Percentiles rank a stretch among this genome's conserved stretches.
These are phyloP conservation scores for Plutella xylostella DNA, from an alignment of 2,888 invertebrate species.

Conservation along the genomic window DNA sequence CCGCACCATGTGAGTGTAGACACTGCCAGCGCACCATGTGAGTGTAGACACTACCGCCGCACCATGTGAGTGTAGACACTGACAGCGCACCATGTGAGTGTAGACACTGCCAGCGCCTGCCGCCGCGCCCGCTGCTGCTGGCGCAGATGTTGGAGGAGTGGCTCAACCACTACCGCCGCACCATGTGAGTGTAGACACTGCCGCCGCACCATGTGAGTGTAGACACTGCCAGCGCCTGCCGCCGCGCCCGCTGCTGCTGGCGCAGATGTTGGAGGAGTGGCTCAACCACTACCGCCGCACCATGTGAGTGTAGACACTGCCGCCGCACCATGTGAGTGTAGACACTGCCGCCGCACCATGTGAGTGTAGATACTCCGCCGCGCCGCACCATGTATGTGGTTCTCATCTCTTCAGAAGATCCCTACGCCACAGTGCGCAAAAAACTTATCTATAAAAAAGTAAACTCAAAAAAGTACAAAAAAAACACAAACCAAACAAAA, in stretches of 20 bases:
- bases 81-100: not conserved
- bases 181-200: not conserved
- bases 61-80: not conserved
- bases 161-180: not conserved
- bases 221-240: not conserved
- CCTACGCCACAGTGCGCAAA: too few relatives aligned
- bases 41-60: not conserved
- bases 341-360: too few relatives aligned
- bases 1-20: not conserved
- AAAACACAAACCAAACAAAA: too few relatives aligned
- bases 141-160: not conserved
- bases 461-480: too few relatives aligned
- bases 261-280: not conserved
- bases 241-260: not conserved
- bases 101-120: not conserved
- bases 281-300: not conserved
- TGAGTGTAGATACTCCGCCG: too few relatives aligned
- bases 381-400: too few relatives aligned
- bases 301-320: too few relatives aligned
- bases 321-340: too few relatives aligned
- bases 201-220: not conserved
- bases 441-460: too few relatives aligned
- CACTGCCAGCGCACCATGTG: not conserved
- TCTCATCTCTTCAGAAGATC: too few relatives aligned
- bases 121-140: not conserved